These are phyloP conservation scores for Lagopus leucura DNA, from an alignment of 2,113 vertebrate genomes.

Conservation along the genomic window DNA sequence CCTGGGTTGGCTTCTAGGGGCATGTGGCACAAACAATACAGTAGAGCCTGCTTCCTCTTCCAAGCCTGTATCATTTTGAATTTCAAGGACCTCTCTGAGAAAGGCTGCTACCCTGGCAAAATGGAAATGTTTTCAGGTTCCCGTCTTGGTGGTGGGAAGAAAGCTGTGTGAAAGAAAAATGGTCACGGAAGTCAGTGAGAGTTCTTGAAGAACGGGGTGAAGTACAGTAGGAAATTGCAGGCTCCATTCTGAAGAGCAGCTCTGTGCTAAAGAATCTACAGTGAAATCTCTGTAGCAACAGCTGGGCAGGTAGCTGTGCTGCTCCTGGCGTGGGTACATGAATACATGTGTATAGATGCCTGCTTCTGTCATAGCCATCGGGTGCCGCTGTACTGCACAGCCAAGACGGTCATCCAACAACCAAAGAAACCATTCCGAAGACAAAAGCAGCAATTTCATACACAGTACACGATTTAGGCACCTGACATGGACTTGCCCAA, in stretches of 20 bases:
- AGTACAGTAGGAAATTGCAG: background rate
- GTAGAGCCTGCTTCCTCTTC: background rate
- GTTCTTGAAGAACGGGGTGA: background rate
- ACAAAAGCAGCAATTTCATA: conserved; percentile 62
- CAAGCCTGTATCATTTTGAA: background rate
- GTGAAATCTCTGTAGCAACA: conserved; percentile 7
- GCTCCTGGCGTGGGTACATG: background rate
- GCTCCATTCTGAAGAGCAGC: background rate
- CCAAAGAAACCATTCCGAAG: conserved; percentile 64
- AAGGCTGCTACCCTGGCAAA: background rate
- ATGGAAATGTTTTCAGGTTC: background rate
- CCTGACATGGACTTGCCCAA: conserved; percentile 44
- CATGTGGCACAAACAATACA: background rate
- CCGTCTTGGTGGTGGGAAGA: background rate
- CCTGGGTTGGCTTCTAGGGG: background rate
- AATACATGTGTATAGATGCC: background rate
- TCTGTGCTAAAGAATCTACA: background rate
- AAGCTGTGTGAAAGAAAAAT: background rate
- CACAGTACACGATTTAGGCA: conserved; percentile 43
- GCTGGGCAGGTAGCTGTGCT: conserved; percentile 24
- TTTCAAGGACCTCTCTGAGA: background rate
- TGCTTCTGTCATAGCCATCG: conserved; percentile 40
- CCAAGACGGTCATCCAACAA: conserved; percentile 19
- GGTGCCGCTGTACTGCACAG: conserved; percentile 56
- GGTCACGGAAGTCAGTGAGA: background rate